phyloP scores from a whole-genome alignment of 2,797 vertebrate genomes.

The Falco columbarius region DNA sequence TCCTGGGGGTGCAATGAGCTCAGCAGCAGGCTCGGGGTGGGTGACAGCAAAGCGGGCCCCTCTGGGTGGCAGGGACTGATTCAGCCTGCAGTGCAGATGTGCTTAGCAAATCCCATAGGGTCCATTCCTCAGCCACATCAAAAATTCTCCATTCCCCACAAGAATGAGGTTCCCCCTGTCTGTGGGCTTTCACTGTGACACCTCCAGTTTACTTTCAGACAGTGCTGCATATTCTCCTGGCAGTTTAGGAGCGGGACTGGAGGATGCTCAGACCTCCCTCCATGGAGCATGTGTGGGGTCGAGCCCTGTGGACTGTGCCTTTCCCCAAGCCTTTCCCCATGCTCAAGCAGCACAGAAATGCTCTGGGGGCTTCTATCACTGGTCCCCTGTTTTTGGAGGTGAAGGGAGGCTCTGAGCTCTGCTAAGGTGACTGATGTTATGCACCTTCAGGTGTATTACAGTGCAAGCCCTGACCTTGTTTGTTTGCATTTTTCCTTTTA shows the following conservation, averaged over 20 bases:
- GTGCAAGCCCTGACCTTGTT: background rate
- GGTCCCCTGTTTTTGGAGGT: background rate
- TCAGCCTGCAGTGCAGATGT: background rate
- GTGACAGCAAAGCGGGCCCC: background rate
- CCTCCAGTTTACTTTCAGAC: background rate
- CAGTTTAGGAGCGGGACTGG: background rate
- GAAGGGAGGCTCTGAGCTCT: background rate
- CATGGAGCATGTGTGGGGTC: background rate
- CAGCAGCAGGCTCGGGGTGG: background rate
- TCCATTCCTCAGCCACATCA: background rate
- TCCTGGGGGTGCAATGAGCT: background rate
- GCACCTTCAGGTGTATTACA: background rate
- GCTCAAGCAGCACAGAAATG: background rate
- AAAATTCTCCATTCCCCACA: background rate
- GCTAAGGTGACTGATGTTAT: background rate
- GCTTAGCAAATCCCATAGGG: fast-evolving
- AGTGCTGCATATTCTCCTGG: background rate
- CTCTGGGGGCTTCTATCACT: background rate
- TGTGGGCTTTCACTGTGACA: background rate
- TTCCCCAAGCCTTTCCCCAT: background rate
- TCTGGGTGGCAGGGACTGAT: background rate
- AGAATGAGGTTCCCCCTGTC: background rate
- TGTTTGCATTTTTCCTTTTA: background rate
- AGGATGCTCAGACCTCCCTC: background rate
- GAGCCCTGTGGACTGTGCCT: background rate